Evolutionary conservation across 1,140 invertebrate species (phyloP).

Genomic region (Arctopsyche grandis): DNA sequence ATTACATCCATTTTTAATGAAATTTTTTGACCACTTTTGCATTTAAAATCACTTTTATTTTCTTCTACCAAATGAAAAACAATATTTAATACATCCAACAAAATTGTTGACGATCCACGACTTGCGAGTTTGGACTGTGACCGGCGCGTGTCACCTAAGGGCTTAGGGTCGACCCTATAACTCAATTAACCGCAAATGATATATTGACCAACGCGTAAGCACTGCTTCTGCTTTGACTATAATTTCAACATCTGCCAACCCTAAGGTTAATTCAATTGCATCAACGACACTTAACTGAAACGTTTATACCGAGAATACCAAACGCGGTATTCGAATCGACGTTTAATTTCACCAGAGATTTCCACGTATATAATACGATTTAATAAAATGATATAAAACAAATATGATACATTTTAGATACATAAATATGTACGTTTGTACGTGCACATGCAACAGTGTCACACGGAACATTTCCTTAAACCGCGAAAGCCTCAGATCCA

Average conservation of each 20-base stretch:
- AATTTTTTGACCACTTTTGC: too few relatives aligned
- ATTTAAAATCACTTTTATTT: too few relatives aligned
- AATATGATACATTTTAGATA: too few relatives aligned
- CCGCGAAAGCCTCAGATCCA: background rate
- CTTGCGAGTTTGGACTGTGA: background rate
- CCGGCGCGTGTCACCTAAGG: slow-evolving; percentile 19
- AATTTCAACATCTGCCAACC: slow-evolving; percentile 10
- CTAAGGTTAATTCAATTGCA: slow-evolving; percentile 37
- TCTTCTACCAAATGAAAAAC: background rate
- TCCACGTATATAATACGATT: too few relatives aligned
- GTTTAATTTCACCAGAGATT: too few relatives aligned
- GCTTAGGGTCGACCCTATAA: slow-evolving; percentile 46
- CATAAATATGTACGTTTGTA: background rate
- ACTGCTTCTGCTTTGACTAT: slow-evolving; percentile 18
- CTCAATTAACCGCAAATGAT: slow-evolving; percentile 53
- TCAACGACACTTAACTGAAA: slow-evolving; percentile 14
- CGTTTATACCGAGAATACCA: slow-evolving; percentile 4
- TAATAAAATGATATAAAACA: too few relatives aligned
- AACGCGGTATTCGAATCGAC: background rate
- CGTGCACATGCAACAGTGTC: too few relatives aligned
- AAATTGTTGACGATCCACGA: slow-evolving; percentile 3
- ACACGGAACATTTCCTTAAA: background rate
- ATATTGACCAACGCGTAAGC: slow-evolving; percentile 41
- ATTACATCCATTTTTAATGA: too few relatives aligned
- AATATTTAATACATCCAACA: background rate